phyloP scores from a whole-genome alignment of 2,797 vertebrate genomes.

The Tokudaia muenninki region DNA sequence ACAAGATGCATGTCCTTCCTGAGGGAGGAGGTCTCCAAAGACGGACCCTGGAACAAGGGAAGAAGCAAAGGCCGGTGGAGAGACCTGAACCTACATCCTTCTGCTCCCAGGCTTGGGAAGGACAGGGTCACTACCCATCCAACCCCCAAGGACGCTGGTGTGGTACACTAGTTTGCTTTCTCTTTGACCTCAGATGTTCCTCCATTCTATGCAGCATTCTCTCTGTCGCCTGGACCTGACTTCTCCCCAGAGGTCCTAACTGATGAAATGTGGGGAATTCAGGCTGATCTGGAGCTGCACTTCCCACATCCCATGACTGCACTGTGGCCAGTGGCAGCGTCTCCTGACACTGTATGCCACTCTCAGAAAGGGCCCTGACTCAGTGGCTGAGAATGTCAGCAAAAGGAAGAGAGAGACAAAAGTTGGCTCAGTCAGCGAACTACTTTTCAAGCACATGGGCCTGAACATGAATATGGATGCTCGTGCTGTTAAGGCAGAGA shows the following conservation, averaged over 20 bases:
- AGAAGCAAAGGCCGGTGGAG: background rate
- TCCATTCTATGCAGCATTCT: background rate
- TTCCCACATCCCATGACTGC: constrained; percentile 53
- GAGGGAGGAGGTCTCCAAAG: background rate
- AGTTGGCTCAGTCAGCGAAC: background rate
- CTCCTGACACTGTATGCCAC: constrained; percentile 6
- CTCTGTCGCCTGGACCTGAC: background rate
- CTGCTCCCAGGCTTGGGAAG: background rate
- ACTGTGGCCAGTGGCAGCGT: background rate
- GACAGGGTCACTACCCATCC: background rate
- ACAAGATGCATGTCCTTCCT: background rate
- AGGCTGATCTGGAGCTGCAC: constrained; percentile 13
- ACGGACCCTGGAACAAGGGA: background rate
- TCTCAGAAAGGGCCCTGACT: constrained; percentile 43
- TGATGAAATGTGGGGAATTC: constrained; percentile 39
- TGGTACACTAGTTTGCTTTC: background rate
- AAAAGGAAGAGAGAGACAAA: background rate
- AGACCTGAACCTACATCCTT: background rate
- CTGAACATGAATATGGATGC: background rate
- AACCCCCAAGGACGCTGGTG: background rate
- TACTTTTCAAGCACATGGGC: too few relatives aligned
- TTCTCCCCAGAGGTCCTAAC: background rate
- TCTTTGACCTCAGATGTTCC: background rate
- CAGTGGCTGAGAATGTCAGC: background rate
- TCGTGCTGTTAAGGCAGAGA: background rate